phyloP scores from a whole-genome alignment of 1,140 invertebrate species.

The Atopsyche davidsoni region DNA sequence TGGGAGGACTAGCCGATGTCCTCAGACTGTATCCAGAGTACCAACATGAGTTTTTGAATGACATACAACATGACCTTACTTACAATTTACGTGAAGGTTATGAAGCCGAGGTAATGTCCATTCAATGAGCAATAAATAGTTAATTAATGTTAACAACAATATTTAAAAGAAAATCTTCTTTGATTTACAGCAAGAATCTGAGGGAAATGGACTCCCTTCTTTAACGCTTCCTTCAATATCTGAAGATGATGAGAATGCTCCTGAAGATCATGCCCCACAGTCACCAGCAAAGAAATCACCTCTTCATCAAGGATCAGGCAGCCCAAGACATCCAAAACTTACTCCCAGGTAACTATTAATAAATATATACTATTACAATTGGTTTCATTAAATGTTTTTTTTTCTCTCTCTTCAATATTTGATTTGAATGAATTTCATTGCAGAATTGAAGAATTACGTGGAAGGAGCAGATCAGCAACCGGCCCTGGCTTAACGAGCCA shows the following conservation, averaged over 20 bases:
- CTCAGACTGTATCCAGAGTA: slow-evolving; percentile 89
- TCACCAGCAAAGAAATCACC: slow-evolving; percentile 58
- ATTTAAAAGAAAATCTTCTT: too few species aligned
- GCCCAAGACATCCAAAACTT: slow-evolving; percentile 63
- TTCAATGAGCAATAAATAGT: neutral
- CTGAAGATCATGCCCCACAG: slow-evolving; percentile 59
- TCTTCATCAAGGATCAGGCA: slow-evolving; percentile 47
- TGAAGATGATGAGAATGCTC: slow-evolving; percentile 87
- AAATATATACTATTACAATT: neutral
- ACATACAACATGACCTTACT: slow-evolving; percentile 92
- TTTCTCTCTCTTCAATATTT: neutral
- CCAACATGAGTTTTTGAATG: slow-evolving; percentile 85
- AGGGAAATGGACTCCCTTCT: slow-evolving; percentile 72
- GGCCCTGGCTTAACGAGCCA: slow-evolving; percentile 34
- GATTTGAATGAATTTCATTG: slow-evolving; percentile 1
- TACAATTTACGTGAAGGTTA: slow-evolving; percentile 93
- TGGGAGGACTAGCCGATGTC: slow-evolving; percentile 84
- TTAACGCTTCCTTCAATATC: slow-evolving; percentile 83
- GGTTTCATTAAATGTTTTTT: neutral
- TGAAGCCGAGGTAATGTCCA: slow-evolving; percentile 64
- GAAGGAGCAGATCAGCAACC: slow-evolving; percentile 26
- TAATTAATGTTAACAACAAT: neutral
- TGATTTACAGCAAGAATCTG: slow-evolving; percentile 65
- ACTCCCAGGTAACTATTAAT: slow-evolving; percentile 46
- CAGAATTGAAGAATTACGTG: slow-evolving; percentile 27